Evolutionary conservation across 2,888 invertebrate genomes (phyloP), one percentile per base, ranked within the genome.

Genomic region (Cylloceria caligata): DNA sequence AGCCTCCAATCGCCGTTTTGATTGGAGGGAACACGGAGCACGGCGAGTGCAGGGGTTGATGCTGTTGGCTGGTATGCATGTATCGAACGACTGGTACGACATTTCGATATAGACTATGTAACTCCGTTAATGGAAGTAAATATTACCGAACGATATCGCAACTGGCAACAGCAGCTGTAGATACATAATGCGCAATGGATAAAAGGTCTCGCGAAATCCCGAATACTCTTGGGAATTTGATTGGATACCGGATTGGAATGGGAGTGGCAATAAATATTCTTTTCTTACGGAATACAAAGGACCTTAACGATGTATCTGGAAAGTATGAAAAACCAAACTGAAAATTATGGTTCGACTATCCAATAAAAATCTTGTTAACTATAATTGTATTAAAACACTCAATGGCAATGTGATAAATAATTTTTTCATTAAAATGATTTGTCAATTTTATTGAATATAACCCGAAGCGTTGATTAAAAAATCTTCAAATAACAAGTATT

Each of bases 91-190:
- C 34, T 57, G 65, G 49, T 68, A 42, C 49, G 60, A 49, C 71
- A 42, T 21, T 79, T 80, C 82, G 82, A 82, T 82, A 79, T 55
- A 67, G 36, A 67, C 69, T 19, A 36, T 67, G 36, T 52, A 34
- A 57, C 42, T 75, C n/a, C 80, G 72, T 76, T 80, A 72, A 83
- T 76, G 76, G 76, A 76, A 57, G 79, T 80, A 83, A 80, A 83
- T 80, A 80, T 80, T 68, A 55, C 80, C 60, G 24, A 80, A 80
- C 76, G 83, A 80, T 83, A 83, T 80, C 55, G 80, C 72, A 47
- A 47, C 45, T 55, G 47, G 57, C 67, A 75, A 74, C 71, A 75
- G 71, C 52, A 71, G 49, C 30, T 47, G 57, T 55, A 67, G 65
- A 60, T 34, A 34, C 34, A 65, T 65, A 73, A 76, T 69, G 80